phyloP scores from a whole-genome alignment of 2,797 vertebrate species.

The Girardinus metallicus region DNA sequence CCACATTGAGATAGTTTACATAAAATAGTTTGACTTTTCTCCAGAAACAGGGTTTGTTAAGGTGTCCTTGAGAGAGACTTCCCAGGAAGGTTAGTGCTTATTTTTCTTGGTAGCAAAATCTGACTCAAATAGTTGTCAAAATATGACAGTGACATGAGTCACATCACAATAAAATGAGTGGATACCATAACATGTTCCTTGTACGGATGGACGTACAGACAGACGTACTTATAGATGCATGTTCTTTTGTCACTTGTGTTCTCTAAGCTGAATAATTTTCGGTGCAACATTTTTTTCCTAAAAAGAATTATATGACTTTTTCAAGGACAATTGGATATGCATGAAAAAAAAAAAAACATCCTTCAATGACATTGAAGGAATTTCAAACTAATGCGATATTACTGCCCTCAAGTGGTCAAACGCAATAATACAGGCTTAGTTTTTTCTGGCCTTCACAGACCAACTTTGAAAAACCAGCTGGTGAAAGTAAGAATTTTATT shows the following conservation, averaged over 20 bases:
- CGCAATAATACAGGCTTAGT: slow-evolving; percentile 5
- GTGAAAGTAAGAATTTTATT: background rate
- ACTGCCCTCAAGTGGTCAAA: slow-evolving; percentile 54
- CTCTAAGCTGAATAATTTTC: background rate
- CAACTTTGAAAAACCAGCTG: background rate
- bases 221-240: background rate
- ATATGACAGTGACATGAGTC: slow-evolving; percentile 21
- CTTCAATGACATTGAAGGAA: background rate
- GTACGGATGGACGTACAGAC: background rate
- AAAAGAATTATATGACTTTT: background rate
- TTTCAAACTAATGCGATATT: slow-evolving; percentile 13
- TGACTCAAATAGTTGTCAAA: slow-evolving; percentile 8
- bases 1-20: slow-evolving; percentile 21
- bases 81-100: slow-evolving; percentile 1
- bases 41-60: slow-evolving; percentile 21
- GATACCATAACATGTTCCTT: background rate
- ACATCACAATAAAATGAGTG: slow-evolving; percentile 12
- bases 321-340: background rate
- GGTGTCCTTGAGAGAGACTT: slow-evolving; percentile 32
- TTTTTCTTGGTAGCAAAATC: slow-evolving; percentile 10
- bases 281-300: background rate
- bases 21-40: slow-evolving; percentile 33
- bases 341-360: background rate
- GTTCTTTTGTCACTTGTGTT: background rate
- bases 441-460: background rate